A percentile compares a stretch with the other conserved stretches of the same genome.
Evolutionary conservation across 2,797 vertebrate genomes (phyloP).

Genomic region (Paratrypauchen microcephalus): DNA sequence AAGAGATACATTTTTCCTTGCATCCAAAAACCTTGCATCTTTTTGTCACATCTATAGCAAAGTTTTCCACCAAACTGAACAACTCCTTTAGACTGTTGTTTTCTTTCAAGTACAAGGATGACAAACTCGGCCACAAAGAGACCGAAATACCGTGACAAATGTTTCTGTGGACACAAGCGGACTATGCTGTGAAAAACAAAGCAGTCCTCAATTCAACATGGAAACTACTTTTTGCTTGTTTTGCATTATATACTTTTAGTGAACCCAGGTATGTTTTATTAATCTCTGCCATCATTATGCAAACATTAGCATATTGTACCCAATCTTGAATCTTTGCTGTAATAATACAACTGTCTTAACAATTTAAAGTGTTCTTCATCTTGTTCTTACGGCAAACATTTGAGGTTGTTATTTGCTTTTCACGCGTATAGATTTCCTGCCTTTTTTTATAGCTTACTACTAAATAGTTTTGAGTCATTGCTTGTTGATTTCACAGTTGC

Average conservation of each 20-base stretch:
- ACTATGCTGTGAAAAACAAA: constrained; percentile 20
- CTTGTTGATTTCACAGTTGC: constrained; percentile 35
- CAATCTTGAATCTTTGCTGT: constrained; percentile 23
- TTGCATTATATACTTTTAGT: constrained; percentile 32
- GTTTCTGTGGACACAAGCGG: constrained; percentile 19
- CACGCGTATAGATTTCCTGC: background rate
- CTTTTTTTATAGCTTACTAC: constrained; percentile 2
- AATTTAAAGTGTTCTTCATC: constrained; percentile 20
- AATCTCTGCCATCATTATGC: constrained; percentile 37
- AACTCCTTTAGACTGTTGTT: background rate
- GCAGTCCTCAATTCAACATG: constrained; percentile 39
- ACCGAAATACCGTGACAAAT: constrained; percentile 18
- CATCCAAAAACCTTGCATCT: background rate
- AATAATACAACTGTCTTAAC: constrained; percentile 30
- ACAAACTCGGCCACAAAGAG: constrained; percentile 15
- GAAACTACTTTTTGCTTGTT: constrained; percentile 22
- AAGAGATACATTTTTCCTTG: background rate
- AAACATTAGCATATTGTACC: constrained; percentile 31
- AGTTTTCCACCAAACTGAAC: background rate
- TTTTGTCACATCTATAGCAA: background rate
- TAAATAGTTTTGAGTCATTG: constrained; percentile 23
- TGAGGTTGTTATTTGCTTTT: constrained; percentile 1
- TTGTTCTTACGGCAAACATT: constrained; percentile 4
- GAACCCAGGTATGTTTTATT: constrained; percentile 33
- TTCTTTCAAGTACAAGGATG: constrained; percentile 5